These are phyloP conservation scores for Procapra przewalskii DNA, from an alignment of 2,113 vertebrate genomes.

Conservation along the genomic window DNA sequence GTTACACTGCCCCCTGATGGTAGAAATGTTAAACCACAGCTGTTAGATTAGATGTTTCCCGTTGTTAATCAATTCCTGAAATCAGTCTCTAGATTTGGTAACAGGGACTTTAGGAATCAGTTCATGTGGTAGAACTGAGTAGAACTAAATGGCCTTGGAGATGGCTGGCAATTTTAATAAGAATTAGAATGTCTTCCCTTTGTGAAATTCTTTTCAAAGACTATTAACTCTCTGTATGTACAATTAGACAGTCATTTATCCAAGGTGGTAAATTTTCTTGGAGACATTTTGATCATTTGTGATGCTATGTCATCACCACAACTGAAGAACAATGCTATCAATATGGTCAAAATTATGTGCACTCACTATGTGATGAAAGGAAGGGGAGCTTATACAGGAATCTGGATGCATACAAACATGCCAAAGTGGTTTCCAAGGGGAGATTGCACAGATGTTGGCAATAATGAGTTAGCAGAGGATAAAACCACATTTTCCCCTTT, in stretches of 20 bases:
- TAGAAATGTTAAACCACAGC: neutral
- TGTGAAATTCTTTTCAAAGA: neutral
- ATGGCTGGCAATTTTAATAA: neutral
- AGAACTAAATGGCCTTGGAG: neutral
- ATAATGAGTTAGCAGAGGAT: neutral
- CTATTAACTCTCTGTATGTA: neutral
- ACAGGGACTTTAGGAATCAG: neutral
- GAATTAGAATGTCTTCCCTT: neutral
- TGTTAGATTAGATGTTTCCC: neutral
- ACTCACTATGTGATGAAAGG: neutral
- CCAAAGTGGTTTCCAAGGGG: neutral
- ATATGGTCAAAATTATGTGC: neutral
- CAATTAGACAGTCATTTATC: neutral
- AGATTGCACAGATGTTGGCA: neutral
- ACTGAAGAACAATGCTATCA: neutral
- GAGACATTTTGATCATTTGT: neutral
- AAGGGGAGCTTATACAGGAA: neutral
- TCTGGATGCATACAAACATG: neutral
- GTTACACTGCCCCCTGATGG: slow-evolving; percentile 78
- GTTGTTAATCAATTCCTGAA: neutral
- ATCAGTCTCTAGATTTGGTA: neutral
- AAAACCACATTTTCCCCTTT: neutral
- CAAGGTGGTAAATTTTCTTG: neutral
- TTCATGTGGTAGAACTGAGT: neutral
- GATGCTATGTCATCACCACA: neutral